phyloP scores from a whole-genome alignment of 1,140 invertebrate species.

The Penaeus vannamei region DNA sequence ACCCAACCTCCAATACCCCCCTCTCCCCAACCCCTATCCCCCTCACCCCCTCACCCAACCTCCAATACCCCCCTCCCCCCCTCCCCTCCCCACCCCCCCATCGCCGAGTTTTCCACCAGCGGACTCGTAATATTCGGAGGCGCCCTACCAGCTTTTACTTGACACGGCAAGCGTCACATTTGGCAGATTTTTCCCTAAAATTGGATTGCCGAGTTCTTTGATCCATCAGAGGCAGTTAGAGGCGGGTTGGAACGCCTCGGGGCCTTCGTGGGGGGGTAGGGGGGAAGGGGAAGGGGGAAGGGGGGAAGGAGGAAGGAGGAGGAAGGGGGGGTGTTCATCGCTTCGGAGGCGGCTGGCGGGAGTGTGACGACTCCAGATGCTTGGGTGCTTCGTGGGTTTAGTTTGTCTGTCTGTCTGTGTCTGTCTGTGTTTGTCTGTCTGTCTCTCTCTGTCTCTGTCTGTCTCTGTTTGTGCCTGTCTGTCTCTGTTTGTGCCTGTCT shows the following conservation, averaged over 20 bases:
- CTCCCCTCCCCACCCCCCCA: too few relatives aligned
- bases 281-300: neutral
- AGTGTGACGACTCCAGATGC: constrained; percentile 2
- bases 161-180: constrained; percentile 63
- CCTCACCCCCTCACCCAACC: too few relatives aligned
- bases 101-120: constrained; percentile 35
- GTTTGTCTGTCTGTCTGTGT: too few relatives aligned
- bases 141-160: constrained; percentile 61
- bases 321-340: neutral
- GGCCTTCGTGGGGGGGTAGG: neutral
- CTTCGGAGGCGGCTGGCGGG: neutral
- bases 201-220: constrained; percentile 64
- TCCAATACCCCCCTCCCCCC: too few relatives aligned
- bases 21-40: too few relatives aligned
- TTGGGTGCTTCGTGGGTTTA: too few relatives aligned
- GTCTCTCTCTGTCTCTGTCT: too few relatives aligned
- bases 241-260: constrained; percentile 48
- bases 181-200: constrained; percentile 64
- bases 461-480: too few relatives aligned
- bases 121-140: constrained; percentile 55
- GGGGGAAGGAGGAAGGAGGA: neutral
- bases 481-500: too few relatives aligned
- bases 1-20: too few relatives aligned
- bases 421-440: too few relatives aligned
- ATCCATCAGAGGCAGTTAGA: constrained; percentile 64